Base-by-base conservation (phyloP, 2,888 invertebrate genomes). In the Chironomus riparius region DNA sequence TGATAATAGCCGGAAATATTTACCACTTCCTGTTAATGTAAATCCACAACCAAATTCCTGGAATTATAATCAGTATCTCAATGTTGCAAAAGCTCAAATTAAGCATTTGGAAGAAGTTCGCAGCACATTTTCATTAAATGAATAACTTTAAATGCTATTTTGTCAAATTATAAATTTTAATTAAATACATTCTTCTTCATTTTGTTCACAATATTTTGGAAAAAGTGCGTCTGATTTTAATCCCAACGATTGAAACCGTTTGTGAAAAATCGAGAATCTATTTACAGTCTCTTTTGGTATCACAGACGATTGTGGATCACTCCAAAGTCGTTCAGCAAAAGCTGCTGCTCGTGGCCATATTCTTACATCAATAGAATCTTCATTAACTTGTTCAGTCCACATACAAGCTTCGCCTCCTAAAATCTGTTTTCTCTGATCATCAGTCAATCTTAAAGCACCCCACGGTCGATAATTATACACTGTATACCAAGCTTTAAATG, bases 401-500 rank as follows among this genome's bases (percentile, higher is more conserved):
- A 93, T 86, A 78, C 93, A 92, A 15, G 65, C 90, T 10, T 81
- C 86, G 81, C 28, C 83, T 81, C 76, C 83, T 10, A 74, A 48
- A 48, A 74, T 48, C 68, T 83, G 84, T 78, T 82, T 84, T 78
- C 80, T 81, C 61, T 82, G 79, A 50, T 79, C 79, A 70, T 80
- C 81, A 77, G 82, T 83, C 22, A 86, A 79, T 50, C 82, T 82
- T 81, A 85, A 83, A 47, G 84, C 85, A 77, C 87, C 86, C 91
- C 92, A 91, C 0, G 93, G 94, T 78, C 91, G 87, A 82, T 94
- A 93, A 82, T 90, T 91, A 84, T 94, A 95, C 70, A 94, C 88
- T 78, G 91, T 91, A 82, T 94, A 94, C 94, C 94, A 94, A 70
- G 92, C 91, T 77, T 92, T 88, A 83, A 94, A 95, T 6, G 94